Conservation (phyloP, 2,113 vertebrate genomes). For the Jacana jacana region DNA sequence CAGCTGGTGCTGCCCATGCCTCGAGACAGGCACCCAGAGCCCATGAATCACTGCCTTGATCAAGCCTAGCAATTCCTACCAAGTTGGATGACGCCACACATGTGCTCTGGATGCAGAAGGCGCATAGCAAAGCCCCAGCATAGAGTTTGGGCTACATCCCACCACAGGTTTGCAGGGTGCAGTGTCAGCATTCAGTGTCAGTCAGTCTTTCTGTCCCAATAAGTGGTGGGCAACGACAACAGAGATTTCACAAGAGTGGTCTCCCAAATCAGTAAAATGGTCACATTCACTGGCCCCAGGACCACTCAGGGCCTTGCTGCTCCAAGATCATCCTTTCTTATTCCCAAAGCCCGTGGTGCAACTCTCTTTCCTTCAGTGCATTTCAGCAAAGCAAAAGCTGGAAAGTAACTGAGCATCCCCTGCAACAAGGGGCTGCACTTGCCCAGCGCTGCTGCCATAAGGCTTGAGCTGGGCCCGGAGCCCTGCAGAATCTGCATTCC, state of each 20-base stretch:
- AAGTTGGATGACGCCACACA: not conserved
- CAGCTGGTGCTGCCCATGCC: not conserved
- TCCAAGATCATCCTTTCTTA: not conserved
- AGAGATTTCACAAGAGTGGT: not conserved
- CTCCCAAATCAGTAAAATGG: rapidly evolving
- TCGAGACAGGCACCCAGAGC: not conserved
- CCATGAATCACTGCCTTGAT: not conserved
- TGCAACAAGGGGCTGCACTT: not conserved
- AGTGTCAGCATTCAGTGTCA: too few species aligned
- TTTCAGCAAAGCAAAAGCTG: not conserved
- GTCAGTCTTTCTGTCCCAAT: not conserved
- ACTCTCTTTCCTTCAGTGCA: not conserved
- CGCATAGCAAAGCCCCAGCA: not conserved
- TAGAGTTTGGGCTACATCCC: not conserved
- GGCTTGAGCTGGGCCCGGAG: not conserved
- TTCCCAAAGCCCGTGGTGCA: not conserved
- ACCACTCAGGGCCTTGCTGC: not conserved
- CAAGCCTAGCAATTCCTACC: not conserved
- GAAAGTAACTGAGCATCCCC: not conserved
- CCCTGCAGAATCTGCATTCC: not conserved
- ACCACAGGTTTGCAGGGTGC: not conserved
- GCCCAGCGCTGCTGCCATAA: not conserved
- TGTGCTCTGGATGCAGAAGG: not conserved
- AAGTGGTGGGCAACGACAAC: not conserved
- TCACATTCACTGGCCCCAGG: not conserved